Percentiles rank a stretch among this genome's conserved stretches.
Conservation (phyloP, 2,888 invertebrate genomes). For the Agrotis segetum region DNA sequence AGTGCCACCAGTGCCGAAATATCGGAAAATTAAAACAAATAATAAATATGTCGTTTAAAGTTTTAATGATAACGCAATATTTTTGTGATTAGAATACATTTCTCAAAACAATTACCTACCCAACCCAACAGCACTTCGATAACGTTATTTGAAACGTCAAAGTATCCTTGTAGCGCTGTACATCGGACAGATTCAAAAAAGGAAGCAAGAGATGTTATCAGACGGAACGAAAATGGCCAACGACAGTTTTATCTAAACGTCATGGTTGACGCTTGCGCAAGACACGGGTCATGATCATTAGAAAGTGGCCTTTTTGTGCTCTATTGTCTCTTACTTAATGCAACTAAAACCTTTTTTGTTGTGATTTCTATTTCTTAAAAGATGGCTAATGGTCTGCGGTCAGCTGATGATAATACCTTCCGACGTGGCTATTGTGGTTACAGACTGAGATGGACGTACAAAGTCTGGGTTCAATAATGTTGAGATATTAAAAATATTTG, state of each 20-base stretch:
- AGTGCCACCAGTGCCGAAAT: too few species aligned
- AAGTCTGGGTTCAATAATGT: neutral
- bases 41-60: too few species aligned
- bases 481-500: neutral
- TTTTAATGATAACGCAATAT: too few species aligned
- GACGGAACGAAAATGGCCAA: slow-evolving; percentile 52
- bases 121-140: neutral
- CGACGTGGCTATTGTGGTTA: slow-evolving; percentile 29
- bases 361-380: slow-evolving; percentile 49
- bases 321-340: slow-evolving; percentile 63
- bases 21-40: too few species aligned
- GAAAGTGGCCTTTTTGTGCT: slow-evolving; percentile 73
- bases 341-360: slow-evolving; percentile 44
- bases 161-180: neutral
- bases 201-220: slow-evolving; percentile 51
- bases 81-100: neutral
- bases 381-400: slow-evolving; percentile 40
- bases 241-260: slow-evolving; percentile 55
- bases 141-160: neutral
- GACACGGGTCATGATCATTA: slow-evolving; percentile 73
- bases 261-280: slow-evolving; percentile 58
- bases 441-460: neutral
- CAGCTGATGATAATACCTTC: slow-evolving; percentile 28
- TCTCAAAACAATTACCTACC: neutral
- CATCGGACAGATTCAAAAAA: slow-evolving; percentile 36